Base-by-base conservation (phyloP, 2,888 invertebrate species). In the Miltochrista miniata region DNA sequence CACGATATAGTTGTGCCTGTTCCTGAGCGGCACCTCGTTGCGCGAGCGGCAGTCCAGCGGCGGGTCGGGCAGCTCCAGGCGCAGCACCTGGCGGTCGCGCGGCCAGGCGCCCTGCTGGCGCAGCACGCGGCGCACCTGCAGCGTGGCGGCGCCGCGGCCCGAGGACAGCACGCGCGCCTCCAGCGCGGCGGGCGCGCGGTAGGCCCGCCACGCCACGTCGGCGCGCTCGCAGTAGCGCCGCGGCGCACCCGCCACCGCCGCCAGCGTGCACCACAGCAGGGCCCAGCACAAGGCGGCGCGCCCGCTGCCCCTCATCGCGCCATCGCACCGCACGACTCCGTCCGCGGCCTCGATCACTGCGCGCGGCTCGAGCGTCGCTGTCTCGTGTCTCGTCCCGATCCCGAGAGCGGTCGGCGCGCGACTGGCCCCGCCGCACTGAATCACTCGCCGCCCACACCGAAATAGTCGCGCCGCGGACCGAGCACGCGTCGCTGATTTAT, bases 121-220 rank as follows among this genome's bases (percentile, higher is more conserved):
- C 53, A 90, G 79, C 59, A 90, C 87, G 59, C 89, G 83, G 52
- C 78, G 79, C 68, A 91, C 87, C 70, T 83, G 86, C 61, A 91
- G 81, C 57, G 89, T 88, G 77, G 90, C 90, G 56, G 87, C 86
- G 84, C 82, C 87, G 48, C 59, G 65, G 54, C 87, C 83, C 47
- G 88, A 81, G 62, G 89, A 89, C 72, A 86, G 85, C 63, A 90
- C 88, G 77, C 87, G 87, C 70, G 87, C 90, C 79, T 89, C 90
- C 83, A 91, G 90, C 73, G 90, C 90, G 74, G 85, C 87, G 59
- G 90, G 90, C 64, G 90, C 90, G 64, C 88, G 87, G 85, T 90
- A 89, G 74, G 90, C 90, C 53, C 90, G 86, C 90, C 90, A 90
- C 69, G 90, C 90, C 70, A 90, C 90, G 89, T 91, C 90, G 69